Percentiles rank a stretch among this genome's conserved stretches.
These are phyloP conservation scores for Tretioscincus oriximinensis DNA, from an alignment of 2,113 vertebrate genomes.

Conservation along the genomic window DNA sequence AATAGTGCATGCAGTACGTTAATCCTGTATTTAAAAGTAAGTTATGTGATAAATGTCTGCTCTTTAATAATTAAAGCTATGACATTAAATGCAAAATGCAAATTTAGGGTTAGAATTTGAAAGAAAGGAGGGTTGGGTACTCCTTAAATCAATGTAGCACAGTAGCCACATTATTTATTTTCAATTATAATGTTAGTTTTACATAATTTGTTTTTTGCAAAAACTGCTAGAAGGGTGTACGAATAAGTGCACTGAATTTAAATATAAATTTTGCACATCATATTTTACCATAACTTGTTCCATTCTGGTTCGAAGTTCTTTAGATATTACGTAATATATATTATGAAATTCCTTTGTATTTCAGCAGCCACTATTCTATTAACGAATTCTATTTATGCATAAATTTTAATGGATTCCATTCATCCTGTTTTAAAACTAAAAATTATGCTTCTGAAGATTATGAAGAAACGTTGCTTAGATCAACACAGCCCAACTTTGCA, in stretches of 20 bases:
- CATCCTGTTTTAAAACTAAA: neutral
- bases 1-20: fast-evolving
- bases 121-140: neutral
- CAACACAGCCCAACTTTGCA: constrained; percentile 6
- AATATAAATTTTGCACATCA: neutral
- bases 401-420: neutral
- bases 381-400: neutral
- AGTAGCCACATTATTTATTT: no score
- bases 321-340: neutral
- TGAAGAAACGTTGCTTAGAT: neutral
- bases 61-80: neutral
- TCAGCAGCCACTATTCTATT: neutral
- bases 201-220: neutral
- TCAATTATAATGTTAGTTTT: no score
- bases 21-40: neutral
- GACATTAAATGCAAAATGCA: neutral
- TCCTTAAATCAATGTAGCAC: no score
- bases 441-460: neutral
- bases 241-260: neutral
- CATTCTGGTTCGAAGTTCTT: neutral
- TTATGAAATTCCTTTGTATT: neutral
- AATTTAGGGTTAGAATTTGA: neutral
- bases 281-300: neutral
- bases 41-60: neutral
- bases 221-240: no score